Evolutionary conservation across 2,113 vertebrate genomes (phyloP).

Genomic region (Calypte anna): DNA sequence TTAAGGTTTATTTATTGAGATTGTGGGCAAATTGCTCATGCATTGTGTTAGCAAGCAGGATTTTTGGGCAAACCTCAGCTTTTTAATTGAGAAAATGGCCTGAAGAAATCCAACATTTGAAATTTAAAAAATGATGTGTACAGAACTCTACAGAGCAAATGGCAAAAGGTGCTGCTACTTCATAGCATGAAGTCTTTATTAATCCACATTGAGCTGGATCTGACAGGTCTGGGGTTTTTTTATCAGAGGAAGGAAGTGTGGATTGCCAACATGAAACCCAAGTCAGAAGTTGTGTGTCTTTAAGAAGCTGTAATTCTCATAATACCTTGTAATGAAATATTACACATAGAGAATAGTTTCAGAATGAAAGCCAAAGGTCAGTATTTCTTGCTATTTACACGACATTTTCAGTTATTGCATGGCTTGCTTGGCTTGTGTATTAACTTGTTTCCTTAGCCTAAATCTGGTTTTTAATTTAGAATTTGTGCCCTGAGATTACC

Average conservation of each 20-base stretch:
- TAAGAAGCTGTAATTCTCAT: not conserved
- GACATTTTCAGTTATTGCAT: not conserved
- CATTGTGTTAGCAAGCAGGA: not conserved
- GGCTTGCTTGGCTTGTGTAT: not conserved
- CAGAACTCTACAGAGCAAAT: not conserved
- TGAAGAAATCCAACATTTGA: not conserved
- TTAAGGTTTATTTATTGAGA: not conserved
- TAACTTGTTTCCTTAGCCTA: not conserved
- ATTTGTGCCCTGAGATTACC: not conserved
- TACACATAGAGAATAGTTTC: not conserved
- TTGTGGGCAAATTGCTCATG: not conserved
- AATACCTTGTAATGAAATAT: not conserved
- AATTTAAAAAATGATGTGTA: not conserved
- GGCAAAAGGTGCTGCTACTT: not conserved
- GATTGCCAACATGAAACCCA: not conserved
- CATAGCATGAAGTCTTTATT: not conserved
- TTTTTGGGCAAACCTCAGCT: not conserved
- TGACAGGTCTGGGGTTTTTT: not conserved
- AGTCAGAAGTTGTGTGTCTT: not conserved
- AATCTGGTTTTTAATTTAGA: slow-evolving; percentile 25
- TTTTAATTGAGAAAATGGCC: not conserved
- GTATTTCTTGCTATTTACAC: not conserved
- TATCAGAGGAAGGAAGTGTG: not conserved
- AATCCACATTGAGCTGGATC: not conserved
- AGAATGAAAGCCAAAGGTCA: not conserved